These are phyloP conservation scores for Ariopsis seemanni DNA, from an alignment of 2,113 vertebrate genomes.

Conservation along the genomic window DNA sequence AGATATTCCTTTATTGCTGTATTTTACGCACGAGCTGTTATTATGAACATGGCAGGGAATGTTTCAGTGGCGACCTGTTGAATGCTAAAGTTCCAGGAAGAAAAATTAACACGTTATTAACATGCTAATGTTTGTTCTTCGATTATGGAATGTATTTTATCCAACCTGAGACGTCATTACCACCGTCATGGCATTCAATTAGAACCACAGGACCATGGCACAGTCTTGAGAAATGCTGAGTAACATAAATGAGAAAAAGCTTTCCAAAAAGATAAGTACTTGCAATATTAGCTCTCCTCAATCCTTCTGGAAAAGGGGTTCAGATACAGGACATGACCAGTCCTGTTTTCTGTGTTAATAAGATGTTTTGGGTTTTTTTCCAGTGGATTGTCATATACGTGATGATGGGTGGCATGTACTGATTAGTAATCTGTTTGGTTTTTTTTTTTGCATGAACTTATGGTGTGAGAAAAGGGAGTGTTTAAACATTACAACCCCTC, in stretches of 20 bases:
- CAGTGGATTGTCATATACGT: neutral
- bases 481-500: neutral
- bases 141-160: constrained; percentile 26
- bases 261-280: constrained; percentile 3
- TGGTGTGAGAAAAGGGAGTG: neutral
- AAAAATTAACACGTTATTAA: neutral
- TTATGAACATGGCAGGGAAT: constrained; percentile 8
- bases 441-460: neutral
- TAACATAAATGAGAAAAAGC: neutral
- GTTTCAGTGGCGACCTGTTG: neutral
- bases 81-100: neutral
- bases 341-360: neutral
- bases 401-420: neutral
- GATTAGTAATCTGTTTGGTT: neutral
- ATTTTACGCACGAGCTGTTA: neutral
- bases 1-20: neutral
- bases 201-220: constrained; percentile 12
- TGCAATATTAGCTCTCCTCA: neutral
- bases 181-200: constrained; percentile 34
- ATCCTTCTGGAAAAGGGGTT: neutral
- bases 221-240: neutral
- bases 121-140: constrained; percentile 27
- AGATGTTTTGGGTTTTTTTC: neutral
- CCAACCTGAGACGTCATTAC: constrained; percentile 19
- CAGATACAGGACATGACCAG: neutral